Evolutionary conservation across 1,140 invertebrate genomes (phyloP).

Genomic region (Leptinotarsa lineolata): DNA sequence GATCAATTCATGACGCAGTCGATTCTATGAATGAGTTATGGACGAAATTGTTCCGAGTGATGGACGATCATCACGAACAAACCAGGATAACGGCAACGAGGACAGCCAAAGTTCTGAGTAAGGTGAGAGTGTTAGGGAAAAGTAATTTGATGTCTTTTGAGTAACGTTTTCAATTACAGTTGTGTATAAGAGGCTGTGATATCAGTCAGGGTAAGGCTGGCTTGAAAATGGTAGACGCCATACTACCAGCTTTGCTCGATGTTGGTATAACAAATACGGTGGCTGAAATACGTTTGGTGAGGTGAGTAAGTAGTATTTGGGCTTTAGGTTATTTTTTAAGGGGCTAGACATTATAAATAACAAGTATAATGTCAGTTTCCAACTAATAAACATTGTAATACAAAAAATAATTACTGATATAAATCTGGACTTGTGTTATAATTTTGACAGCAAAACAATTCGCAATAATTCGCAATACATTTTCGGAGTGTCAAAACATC

Average conservation of each 20-base stretch:
- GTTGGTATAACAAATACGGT: conserved; percentile 79
- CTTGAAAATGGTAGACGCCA: conserved; percentile 73
- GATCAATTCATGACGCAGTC: conserved; percentile 57
- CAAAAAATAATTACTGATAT: too few relatives aligned
- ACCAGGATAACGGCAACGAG: conserved; percentile 79
- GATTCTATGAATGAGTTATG: conserved; percentile 73
- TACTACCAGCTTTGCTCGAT: conserved; percentile 81
- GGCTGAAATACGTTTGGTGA: conserved; percentile 75
- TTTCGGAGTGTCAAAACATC: too few relatives aligned
- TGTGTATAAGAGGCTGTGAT: conserved; percentile 79
- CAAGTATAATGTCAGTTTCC: too few relatives aligned
- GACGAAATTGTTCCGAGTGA: conserved; percentile 82
- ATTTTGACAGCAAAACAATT: too few relatives aligned
- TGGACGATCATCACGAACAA: conserved; percentile 92
- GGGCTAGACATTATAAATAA: too few relatives aligned
- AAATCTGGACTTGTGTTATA: too few relatives aligned
- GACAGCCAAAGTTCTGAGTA: conserved; percentile 77
- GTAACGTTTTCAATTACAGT: conserved; percentile 57
- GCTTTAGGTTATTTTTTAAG: too few relatives aligned
- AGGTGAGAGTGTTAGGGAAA: conserved; percentile 60
- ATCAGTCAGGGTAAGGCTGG: conserved; percentile 76
- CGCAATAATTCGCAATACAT: too few relatives aligned
- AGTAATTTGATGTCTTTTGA: neutral
- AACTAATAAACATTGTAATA: too few relatives aligned
- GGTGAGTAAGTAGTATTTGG: conserved; percentile 54